phyloP scores from a whole-genome alignment of 2,113 vertebrate species.

The Percina caprodes region DNA sequence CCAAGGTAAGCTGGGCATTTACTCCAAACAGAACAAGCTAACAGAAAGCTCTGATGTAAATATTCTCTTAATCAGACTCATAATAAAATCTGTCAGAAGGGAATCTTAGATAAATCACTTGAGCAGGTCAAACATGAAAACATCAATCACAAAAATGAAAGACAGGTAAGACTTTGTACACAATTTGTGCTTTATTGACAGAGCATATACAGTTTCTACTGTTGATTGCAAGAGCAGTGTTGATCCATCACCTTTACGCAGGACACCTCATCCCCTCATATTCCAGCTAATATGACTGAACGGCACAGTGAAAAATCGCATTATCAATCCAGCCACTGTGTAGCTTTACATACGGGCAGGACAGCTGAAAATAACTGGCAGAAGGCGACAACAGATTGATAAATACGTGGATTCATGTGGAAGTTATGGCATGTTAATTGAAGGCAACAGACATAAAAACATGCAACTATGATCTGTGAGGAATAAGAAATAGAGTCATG shows the following conservation, averaged over 20 bases:
- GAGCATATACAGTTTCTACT: constrained; percentile 71
- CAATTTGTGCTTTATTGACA: constrained; percentile 83
- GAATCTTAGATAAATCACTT: neutral
- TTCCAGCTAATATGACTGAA: constrained; percentile 28
- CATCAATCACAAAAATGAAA: constrained; percentile 8
- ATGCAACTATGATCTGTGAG: neutral
- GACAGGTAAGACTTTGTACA: constrained; percentile 18
- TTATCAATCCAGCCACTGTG: constrained; percentile 15
- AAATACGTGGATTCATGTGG: constrained; percentile 18
- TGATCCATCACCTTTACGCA: constrained; percentile 20
- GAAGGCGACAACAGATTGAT: constrained; percentile 20
- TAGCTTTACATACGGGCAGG: constrained; percentile 15
- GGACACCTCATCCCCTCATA: neutral
- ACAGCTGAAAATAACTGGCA: constrained; percentile 39
- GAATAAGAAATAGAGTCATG: neutral
- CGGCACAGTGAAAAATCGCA: constrained; percentile 64
- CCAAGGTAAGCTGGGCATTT: neutral
- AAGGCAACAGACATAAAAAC: constrained; percentile 35
- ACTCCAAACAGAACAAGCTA: neutral
- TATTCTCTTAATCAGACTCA: neutral
- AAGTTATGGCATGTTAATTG: constrained; percentile 24
- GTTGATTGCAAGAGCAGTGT: constrained; percentile 69
- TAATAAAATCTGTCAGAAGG: neutral
- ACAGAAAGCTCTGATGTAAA: neutral
- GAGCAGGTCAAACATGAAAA: neutral